These are phyloP conservation scores for Phenacoccus solenopsis DNA, from an alignment of 1,140 invertebrate species.

Conservation along the genomic window DNA sequence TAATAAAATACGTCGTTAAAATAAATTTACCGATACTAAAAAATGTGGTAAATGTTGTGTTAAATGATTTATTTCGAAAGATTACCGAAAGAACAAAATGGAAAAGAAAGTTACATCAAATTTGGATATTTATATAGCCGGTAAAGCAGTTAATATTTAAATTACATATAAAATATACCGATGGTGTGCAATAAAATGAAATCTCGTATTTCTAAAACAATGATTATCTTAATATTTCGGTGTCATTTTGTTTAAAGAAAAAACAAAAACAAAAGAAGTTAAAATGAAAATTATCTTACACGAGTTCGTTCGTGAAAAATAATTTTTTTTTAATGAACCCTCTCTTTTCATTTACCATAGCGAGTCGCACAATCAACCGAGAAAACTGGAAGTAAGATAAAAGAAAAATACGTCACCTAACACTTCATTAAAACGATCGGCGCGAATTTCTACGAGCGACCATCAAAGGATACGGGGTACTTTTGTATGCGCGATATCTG, in stretches of 20 bases:
- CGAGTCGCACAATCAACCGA: too few species aligned
- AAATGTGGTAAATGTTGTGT: slow-evolving; percentile 2
- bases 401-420: too few species aligned
- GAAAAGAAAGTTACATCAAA: background rate
- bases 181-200: background rate
- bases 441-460: too few species aligned
- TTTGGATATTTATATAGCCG: background rate
- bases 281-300: too few species aligned
- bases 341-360: too few species aligned
- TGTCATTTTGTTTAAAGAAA: background rate
- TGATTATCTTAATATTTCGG: slow-evolving; percentile 3
- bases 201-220: background rate
- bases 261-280: too few species aligned
- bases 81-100: background rate
- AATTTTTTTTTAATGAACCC: too few species aligned
- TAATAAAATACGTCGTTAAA: background rate
- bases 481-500: too few species aligned
- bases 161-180: background rate
- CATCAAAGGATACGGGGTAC: too few species aligned
- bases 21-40: background rate
- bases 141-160: slow-evolving; percentile 3
- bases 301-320: too few species aligned
- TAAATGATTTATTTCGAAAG: background rate
- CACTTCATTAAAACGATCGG: too few species aligned
- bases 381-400: too few species aligned